Evolutionary conservation across 2,888 invertebrate species (phyloP).

Genomic region (Hedychridium roseum): DNA sequence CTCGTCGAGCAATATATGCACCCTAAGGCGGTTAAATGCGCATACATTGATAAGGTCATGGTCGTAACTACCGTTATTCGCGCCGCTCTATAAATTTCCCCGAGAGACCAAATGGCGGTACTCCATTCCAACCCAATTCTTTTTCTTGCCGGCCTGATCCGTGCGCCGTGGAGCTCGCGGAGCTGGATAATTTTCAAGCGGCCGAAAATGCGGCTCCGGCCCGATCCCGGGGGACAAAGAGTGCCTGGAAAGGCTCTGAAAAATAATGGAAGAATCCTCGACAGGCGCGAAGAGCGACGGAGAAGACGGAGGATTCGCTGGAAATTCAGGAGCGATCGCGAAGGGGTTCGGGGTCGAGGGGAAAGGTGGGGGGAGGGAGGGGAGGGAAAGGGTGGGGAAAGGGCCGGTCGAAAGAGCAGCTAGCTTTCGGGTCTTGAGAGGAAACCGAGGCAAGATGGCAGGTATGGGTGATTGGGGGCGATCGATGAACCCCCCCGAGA

Average conservation of each 20-base stretch:
- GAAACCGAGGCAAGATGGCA: constrained; percentile 48
- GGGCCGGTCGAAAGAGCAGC: constrained; percentile 21
- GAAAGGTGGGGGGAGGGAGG: constrained; percentile 14
- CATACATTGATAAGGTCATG: constrained; percentile 41
- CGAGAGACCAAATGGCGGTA: too few species aligned
- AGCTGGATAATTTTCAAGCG: too few species aligned
- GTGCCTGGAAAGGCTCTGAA: too few species aligned
- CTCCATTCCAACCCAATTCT: constrained; percentile 39
- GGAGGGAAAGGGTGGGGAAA: constrained; percentile 13
- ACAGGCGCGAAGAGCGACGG: too few species aligned
- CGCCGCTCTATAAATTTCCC: too few species aligned
- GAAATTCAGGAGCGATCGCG: constrained; percentile 6
- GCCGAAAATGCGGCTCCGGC: too few species aligned
- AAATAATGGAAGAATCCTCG: too few species aligned
- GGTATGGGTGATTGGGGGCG: constrained; percentile 59
- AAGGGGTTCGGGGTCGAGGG: constrained; percentile 2
- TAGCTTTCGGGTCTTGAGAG: constrained; percentile 47
- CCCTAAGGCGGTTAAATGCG: constrained; percentile 16
- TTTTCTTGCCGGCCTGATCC: too few species aligned
- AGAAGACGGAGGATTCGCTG: constrained; percentile 5
- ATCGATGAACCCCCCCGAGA: constrained; percentile 61
- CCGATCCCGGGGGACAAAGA: too few species aligned
- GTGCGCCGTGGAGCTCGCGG: too few species aligned
- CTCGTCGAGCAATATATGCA: too few species aligned
- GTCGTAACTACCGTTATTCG: constrained; percentile 27